A percentile compares a stretch with the other conserved stretches of the same genome.
These are phyloP conservation scores for Bilobella aurantiaca DNA, from an alignment of 1,140 invertebrate species.

Conservation along the genomic window DNA sequence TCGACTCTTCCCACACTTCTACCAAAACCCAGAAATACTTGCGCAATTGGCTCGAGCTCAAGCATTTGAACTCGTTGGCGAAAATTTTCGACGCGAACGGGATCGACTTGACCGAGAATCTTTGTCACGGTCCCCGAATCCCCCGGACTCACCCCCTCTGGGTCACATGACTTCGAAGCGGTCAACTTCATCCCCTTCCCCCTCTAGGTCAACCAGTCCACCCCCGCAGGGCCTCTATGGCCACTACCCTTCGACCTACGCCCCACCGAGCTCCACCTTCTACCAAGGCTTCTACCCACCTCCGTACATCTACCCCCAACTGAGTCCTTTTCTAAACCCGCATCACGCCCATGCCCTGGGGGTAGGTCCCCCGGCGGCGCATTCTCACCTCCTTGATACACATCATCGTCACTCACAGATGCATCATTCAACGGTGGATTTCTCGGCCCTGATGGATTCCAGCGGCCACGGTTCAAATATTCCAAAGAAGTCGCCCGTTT, in stretches of 20 bases:
- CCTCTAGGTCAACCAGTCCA: neutral
- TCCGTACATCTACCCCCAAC: constrained; percentile 20
- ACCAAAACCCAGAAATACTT: neutral
- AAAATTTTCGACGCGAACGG: neutral
- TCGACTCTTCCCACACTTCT: neutral
- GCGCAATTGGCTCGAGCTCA: neutral
- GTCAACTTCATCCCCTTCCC: constrained; percentile 1
- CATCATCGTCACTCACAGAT: constrained; percentile 19
- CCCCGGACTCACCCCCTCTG: neutral
- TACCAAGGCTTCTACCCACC: constrained; percentile 31
- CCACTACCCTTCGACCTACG: neutral
- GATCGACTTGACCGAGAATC: neutral
- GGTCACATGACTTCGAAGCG: neutral
- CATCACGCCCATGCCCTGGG: constrained; percentile 22
- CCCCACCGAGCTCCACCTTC: constrained; percentile 11
- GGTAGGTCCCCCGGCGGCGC: neutral
- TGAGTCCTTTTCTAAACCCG: constrained; percentile 20
- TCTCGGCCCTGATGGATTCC: neutral
- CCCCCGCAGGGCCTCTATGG: neutral
- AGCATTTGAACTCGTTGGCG: neutral
- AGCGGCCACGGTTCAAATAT: neutral
- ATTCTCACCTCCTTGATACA: constrained; percentile 5
- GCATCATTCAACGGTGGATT: neutral
- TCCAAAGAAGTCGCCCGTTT: constrained; percentile 34
- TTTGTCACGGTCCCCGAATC: neutral